Evolutionary conservation across 2,797 vertebrate genomes (phyloP), one percentile per base, ranked within the genome.

Genomic region (Xerus rutilus): DNA sequence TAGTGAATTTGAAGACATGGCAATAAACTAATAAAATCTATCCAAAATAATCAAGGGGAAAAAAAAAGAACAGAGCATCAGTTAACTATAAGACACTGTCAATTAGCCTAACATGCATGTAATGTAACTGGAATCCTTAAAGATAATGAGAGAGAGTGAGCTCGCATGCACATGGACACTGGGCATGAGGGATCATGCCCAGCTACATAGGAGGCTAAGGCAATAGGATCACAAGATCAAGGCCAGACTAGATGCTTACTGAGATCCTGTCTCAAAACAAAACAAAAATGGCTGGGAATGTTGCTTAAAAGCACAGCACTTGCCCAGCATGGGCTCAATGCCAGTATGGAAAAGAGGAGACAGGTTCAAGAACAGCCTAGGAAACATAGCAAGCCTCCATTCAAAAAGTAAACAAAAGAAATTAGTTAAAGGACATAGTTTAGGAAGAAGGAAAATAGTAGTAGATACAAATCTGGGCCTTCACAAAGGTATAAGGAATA

Each of bases 401-500:
- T 23, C 23, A 9, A 21, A 62, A 23, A 15, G 14, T 7, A 15
- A 6, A 32, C 7, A 17, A 28, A 65, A 64, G 14, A 81, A 65
- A 62, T 73, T 39, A 39, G 25, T 30, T 84, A 39, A 59, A 88
- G 73, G 54, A 62, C 21, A 64, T 32, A 32, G 88, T 72, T 88
- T 52, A 73, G 12, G 18, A 12, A 67, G 45, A 91, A 83, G 35
- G 15, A 65, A 78, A 96, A 94, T 39, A 2, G 88, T 23, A n/a
- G 11, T 32, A 79, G 25, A 73, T 23, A 17, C 21, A 94, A 94
- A 94, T 59, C 12, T 30, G 28, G 28, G 70, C 21, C 9, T 67
- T 79, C 47, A 91, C 25, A 84, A 88, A 96, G 65, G 10, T 92
- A 84, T 13, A 54, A 54, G 20, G 65, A 91, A 25, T 7, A 77